Evolutionary conservation across 2,888 invertebrate species (phyloP).

Genomic region (Campaea margaritaria): DNA sequence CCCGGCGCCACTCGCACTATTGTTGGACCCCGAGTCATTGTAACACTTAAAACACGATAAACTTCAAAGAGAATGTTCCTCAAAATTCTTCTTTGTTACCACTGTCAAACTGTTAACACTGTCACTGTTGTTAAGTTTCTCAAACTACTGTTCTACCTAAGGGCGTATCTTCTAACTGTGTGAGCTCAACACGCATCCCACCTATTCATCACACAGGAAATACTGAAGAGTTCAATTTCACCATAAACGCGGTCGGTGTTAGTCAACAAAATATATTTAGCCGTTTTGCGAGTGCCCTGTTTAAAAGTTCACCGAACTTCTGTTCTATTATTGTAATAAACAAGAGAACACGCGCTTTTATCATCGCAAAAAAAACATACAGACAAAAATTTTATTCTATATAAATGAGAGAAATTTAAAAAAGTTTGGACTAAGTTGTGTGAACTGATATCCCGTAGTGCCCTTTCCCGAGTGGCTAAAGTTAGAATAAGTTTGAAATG

Average conservation of each 20-base stretch:
- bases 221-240: conserved; percentile 66
- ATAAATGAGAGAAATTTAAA: too few relatives aligned
- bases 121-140: too few relatives aligned
- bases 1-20: conserved; percentile 76
- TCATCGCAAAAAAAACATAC: neutral
- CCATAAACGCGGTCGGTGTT: conserved; percentile 69
- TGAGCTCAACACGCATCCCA: conserved; percentile 28
- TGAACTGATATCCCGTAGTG: neutral
- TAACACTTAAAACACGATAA: conserved; percentile 1
- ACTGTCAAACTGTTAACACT: neutral
- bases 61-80: neutral
- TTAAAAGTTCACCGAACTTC: conserved; percentile 64
- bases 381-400: neutral
- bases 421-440: neutral
- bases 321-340: conserved; percentile 36
- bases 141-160: neutral
- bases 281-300: conserved; percentile 57
- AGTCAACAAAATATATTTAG: conserved; percentile 82
- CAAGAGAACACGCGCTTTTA: conserved; percentile 8
- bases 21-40: conserved; percentile 79
- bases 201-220: conserved; percentile 62
- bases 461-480: conserved; percentile 30
- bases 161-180: neutral
- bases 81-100: conserved; percentile 2
- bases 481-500: conserved; percentile 58